These are phyloP conservation scores for Aspiorhynchus laticeps DNA, from an alignment of 2,113 vertebrate genomes.

Conservation along the genomic window DNA sequence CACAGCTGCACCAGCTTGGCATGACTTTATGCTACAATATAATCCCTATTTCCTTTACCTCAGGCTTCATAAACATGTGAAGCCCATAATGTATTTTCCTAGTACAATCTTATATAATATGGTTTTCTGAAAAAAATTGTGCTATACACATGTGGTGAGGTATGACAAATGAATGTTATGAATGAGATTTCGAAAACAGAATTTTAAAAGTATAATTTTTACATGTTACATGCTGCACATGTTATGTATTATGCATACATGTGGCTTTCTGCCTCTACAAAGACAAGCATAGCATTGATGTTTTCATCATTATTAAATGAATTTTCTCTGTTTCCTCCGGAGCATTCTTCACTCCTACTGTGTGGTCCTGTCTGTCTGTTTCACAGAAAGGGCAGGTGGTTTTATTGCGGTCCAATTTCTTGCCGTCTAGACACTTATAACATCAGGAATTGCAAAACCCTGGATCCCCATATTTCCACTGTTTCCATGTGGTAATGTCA, in stretches of 20 bases:
- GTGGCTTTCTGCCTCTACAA: not conserved
- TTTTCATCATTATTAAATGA: conserved; percentile 31
- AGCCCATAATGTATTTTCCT: conserved; percentile 14
- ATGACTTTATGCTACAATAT: conserved; percentile 28
- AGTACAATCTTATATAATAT: conserved; percentile 14
- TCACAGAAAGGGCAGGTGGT: not conserved
- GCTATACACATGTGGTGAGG: not conserved
- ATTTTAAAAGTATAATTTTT: not conserved
- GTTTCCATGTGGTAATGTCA: not conserved
- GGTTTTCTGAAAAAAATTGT: not conserved
- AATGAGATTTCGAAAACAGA: not conserved
- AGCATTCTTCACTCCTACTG: conserved; percentile 4
- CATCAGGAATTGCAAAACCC: not conserved
- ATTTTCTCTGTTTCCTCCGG: not conserved
- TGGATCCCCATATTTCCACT: conserved; percentile 2
- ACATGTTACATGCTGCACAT: not conserved
- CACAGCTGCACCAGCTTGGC: conserved; percentile 19
- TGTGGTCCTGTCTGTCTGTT: conserved; percentile 45
- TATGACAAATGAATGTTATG: conserved; percentile 10
- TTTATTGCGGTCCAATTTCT: conserved; percentile 19
- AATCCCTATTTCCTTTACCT: conserved; percentile 33
- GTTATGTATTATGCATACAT: conserved; percentile 4
- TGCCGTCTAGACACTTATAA: conserved; percentile 26
- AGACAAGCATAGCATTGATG: conserved; percentile 11
- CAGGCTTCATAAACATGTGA: not conserved